phyloP scores from a whole-genome alignment of 1,140 invertebrate genomes.

The Musca vetustissima region DNA sequence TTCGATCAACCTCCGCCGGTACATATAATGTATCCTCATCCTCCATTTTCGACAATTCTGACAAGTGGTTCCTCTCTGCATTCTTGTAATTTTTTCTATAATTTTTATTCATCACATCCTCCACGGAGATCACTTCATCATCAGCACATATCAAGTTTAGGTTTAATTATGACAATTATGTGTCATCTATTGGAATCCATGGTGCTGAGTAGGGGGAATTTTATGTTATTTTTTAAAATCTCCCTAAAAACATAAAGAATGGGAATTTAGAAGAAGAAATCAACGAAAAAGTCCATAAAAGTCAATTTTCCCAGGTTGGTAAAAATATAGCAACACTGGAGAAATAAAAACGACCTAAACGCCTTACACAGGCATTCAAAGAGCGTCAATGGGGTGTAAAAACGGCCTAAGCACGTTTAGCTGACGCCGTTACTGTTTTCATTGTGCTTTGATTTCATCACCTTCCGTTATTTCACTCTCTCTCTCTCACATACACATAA shows the following conservation, averaged over 20 bases:
- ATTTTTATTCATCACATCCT: neutral
- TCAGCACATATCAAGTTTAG: neutral
- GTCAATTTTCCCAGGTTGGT: too few species aligned
- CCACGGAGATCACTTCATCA: neutral
- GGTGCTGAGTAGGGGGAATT: neutral
- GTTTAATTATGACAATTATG: neutral
- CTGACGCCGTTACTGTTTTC: too few species aligned
- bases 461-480: too few species aligned
- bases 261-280: too few species aligned
- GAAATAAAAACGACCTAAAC: too few species aligned
- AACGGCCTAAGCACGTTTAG: too few species aligned
- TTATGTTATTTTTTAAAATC: neutral
- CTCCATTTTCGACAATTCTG: slow-evolving; percentile 30
- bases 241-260: neutral
- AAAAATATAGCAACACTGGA: too few species aligned
- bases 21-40: slow-evolving; percentile 65
- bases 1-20: slow-evolving; percentile 66
- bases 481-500: too few species aligned
- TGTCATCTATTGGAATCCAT: neutral
- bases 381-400: too few species aligned
- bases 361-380: too few species aligned
- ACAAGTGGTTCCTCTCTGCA: neutral
- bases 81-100: neutral
- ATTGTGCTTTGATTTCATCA: too few species aligned
- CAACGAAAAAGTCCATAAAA: too few species aligned